Percentiles rank a stretch among this genome's conserved stretches.
Conservation (phyloP, 2,888 invertebrate genomes). For the Baccha elongata region DNA sequence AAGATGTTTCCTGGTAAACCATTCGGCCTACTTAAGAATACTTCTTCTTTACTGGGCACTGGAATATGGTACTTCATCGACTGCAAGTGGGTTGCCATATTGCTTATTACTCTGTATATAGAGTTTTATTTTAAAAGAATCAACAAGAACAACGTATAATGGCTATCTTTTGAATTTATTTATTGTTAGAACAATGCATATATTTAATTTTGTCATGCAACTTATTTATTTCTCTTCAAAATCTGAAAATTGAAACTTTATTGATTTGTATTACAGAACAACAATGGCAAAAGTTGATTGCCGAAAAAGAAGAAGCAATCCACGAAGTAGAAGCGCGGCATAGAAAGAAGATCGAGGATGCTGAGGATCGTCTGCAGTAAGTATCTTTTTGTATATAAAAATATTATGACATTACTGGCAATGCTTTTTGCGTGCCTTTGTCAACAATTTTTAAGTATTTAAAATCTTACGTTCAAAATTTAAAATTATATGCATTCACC, state of each 20-base stretch:
- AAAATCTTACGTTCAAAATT: conserved; percentile 40
- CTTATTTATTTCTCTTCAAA: too few relatives aligned
- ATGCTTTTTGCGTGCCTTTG: conserved; percentile 50
- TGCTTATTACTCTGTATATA: too few relatives aligned
- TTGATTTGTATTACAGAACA: conserved; percentile 79
- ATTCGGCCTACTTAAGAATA: too few relatives aligned
- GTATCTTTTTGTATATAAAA: conserved; percentile 48
- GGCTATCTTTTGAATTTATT: too few relatives aligned
- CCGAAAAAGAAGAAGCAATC: conserved; percentile 84
- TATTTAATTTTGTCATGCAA: too few relatives aligned
- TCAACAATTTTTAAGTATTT: conserved; percentile 27
- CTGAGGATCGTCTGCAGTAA: conserved; percentile 83
- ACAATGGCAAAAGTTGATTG: conserved; percentile 84
- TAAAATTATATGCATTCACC: conserved; percentile 34
- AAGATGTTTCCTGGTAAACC: too few relatives aligned
- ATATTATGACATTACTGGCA: not conserved
- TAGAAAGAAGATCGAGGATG: conserved; percentile 81
- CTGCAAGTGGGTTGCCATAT: too few relatives aligned
- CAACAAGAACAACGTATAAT: not conserved
- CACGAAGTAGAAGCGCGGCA: conserved; percentile 84
- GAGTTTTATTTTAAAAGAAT: not conserved
- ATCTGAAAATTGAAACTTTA: too few relatives aligned
- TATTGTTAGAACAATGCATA: too few relatives aligned
- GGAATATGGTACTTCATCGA: too few relatives aligned
- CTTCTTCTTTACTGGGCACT: too few relatives aligned